phyloP scores from a whole-genome alignment of 2,888 invertebrate genomes.

The Norana najaformis region DNA sequence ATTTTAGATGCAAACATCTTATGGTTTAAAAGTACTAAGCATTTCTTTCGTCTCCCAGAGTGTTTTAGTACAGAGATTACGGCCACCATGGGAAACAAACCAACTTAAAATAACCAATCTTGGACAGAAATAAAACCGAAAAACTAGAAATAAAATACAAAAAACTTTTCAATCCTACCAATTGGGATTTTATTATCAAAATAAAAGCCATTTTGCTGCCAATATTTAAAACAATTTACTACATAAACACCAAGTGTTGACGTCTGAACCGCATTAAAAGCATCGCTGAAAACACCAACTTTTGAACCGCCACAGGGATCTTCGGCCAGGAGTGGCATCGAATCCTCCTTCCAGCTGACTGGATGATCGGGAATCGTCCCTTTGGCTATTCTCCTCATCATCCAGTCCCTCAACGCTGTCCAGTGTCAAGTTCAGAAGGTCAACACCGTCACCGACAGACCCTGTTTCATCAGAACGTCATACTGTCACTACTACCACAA shows the following conservation, averaged over 20 bases:
- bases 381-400: not conserved
- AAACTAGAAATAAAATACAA: too few species aligned
- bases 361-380: not conserved
- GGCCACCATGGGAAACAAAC: too few species aligned
- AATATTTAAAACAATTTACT: not conserved
- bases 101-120: too few species aligned
- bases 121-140: too few species aligned
- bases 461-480: not conserved
- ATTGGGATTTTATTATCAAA: too few species aligned
- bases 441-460: not conserved
- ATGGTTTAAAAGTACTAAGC: too few species aligned
- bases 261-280: not conserved
- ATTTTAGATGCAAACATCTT: too few species aligned
- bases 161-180: too few species aligned
- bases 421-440: not conserved
- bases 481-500: not conserved
- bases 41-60: too few species aligned
- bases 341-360: conserved; percentile 6
- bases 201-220: too few species aligned
- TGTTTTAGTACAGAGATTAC: too few species aligned
- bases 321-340: not conserved
- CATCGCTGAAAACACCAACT: not conserved
- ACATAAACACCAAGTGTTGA: not conserved
- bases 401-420: not conserved
- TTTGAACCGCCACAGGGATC: conserved; percentile 32